Conservation (phyloP, 2,888 invertebrate species). For the Parasteatoda lunata region DNA sequence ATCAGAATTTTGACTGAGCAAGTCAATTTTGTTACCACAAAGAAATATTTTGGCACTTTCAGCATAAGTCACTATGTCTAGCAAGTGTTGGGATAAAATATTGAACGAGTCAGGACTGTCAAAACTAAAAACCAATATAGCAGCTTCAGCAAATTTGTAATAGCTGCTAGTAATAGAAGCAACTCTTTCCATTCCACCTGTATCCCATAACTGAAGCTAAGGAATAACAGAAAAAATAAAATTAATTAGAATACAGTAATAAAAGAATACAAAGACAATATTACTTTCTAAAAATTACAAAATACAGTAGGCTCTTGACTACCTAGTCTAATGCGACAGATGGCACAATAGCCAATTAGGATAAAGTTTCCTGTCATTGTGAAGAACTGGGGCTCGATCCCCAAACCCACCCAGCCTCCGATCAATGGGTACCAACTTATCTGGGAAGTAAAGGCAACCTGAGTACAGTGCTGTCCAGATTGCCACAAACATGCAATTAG, state of each 20-base stretch:
- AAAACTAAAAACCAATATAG: constrained; percentile 90
- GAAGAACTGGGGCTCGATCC: no score
- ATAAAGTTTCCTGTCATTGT: no score
- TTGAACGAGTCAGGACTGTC: constrained; percentile 95
- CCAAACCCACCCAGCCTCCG: no score
- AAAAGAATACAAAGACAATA: not conserved
- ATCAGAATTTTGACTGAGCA: constrained; percentile 75
- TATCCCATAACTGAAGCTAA: constrained; percentile 95
- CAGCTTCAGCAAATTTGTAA: constrained; percentile 96
- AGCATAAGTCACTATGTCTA: constrained; percentile 94
- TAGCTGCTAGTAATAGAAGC: constrained; percentile 96
- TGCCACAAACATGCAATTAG: no score
- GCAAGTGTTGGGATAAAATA: constrained; percentile 90
- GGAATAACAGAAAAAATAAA: constrained; percentile 20
- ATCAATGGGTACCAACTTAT: no score
- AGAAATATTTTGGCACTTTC: constrained; percentile 96
- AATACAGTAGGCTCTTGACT: no score
- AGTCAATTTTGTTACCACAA: constrained; percentile 92
- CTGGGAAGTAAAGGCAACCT: no score
- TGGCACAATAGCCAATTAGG: no score
- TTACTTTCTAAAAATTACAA: no score
- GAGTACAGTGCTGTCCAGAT: no score
- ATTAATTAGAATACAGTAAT: not conserved
- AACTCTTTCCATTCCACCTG: constrained; percentile 96
- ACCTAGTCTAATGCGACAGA: no score